Evolutionary conservation across 2,888 invertebrate genomes (phyloP), one percentile per base, ranked within the genome.

Genomic region (Calliopum simillimum): DNA sequence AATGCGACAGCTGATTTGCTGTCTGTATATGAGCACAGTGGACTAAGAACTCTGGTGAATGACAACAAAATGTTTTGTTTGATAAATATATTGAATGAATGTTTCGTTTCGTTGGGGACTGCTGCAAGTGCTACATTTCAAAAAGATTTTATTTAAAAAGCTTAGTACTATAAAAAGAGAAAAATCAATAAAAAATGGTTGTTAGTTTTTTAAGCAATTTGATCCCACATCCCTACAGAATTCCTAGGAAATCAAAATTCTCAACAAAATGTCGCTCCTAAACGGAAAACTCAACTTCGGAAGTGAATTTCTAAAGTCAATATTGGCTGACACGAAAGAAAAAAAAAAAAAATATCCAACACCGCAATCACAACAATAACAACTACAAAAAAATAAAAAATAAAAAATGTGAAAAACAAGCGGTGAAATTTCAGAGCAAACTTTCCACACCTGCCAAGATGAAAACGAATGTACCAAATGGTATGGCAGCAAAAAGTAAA

Each of bases 291-390:
- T 64, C 64, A 61, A 68, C 58, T 70, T 33, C 43, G 59, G 56
- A 44, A 47, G 66, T 55, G 67, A 71, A 71, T 70, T 73, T 71
- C 68, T 61, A 69, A 69, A 71, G 73, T 71, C 70, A 73, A 73
- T 73, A 73, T 69, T 67, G 66, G 55, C 66, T 65, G 14, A 12
- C 11, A 8, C 5, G 43, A 23, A 41, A 33, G n/a, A 58, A 58
- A 19, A 51, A 49, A 19, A 65, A 14, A 46, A 58, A 46, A n/a
- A 19, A 25, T 41, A 19, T 19, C 16, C 46, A 25, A 65, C 13
- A 59, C 41, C n/a, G 43, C 59, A 43, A 41, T 13, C 19, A 11
- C 43, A 25, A 56, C 33, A 61, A 46, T 23, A 14, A 64, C 61
- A 47, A 25, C 64, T 47, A 25, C 25, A 53, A 66, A 13, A 61